phyloP scores from a whole-genome alignment of 2,888 invertebrate species.

The Furcula furcula region DNA sequence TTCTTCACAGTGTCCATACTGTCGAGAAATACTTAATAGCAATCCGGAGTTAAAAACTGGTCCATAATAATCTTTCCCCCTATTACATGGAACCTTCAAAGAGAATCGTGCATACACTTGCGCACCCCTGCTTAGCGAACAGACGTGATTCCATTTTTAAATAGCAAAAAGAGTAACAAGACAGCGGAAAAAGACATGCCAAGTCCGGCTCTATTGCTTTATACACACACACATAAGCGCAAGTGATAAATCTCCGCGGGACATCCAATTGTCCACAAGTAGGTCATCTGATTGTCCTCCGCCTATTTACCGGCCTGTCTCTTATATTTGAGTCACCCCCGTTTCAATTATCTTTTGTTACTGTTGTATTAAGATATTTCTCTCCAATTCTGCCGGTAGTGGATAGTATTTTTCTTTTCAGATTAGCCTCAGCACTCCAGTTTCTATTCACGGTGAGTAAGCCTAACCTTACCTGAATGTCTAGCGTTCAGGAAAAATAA shows the following conservation, averaged over 20 bases:
- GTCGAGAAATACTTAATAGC: too few species aligned
- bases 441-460: too few species aligned
- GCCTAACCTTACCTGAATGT: too few species aligned
- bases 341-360: slow-evolving; percentile 69
- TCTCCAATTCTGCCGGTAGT: slow-evolving; percentile 46
- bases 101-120: too few species aligned
- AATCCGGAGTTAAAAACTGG: too few species aligned
- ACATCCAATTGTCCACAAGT: slow-evolving; percentile 72
- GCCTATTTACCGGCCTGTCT: slow-evolving; percentile 62
- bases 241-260: slow-evolving; percentile 65
- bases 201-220: slow-evolving; percentile 28
- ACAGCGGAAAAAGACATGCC: slow-evolving; percentile 18
- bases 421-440: slow-evolving; percentile 20
- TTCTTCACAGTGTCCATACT: too few species aligned
- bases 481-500: too few species aligned
- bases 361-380: slow-evolving; percentile 64
- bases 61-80: too few species aligned
- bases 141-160: background rate
- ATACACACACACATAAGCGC: slow-evolving; percentile 39
- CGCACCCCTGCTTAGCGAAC: too few species aligned
- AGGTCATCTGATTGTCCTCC: slow-evolving; percentile 71
- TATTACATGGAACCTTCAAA: too few species aligned
- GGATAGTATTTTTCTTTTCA: too few species aligned
- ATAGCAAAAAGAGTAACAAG: slow-evolving; percentile 3
- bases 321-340: slow-evolving; percentile 60